phyloP scores from a whole-genome alignment of 2,113 vertebrate species.

The Anguilla rostrata region DNA sequence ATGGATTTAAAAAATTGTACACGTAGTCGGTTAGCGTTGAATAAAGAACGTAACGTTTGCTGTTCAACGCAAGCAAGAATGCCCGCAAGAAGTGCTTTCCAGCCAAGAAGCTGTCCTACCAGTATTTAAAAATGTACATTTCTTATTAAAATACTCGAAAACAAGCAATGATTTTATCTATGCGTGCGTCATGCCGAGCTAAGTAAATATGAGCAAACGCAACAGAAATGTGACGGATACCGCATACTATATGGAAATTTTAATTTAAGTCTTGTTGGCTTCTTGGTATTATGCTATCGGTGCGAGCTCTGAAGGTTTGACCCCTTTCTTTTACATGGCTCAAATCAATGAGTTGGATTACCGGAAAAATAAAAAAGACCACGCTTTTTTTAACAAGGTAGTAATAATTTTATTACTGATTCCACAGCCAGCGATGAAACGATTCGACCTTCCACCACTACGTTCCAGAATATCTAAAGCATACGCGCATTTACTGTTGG shows the following conservation, averaged over 20 bases:
- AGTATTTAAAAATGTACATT: not conserved
- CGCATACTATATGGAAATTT: not conserved
- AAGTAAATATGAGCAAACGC: not conserved
- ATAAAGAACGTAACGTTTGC: not conserved
- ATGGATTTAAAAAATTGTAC: not conserved
- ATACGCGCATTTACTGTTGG: not conserved
- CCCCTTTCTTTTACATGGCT: not conserved
- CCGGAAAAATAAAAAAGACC: not conserved
- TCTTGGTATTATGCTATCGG: not conserved
- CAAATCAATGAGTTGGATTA: not conserved
- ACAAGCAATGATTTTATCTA: not conserved
- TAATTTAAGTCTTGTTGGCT: not conserved
- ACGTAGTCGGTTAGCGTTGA: not conserved
- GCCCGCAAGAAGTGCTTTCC: not conserved
- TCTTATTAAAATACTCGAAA: not conserved
- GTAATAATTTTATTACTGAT: not conserved
- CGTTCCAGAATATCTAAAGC: not conserved
- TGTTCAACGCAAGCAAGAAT: not conserved
- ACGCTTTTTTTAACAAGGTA: not conserved
- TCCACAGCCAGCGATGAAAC: not conserved
- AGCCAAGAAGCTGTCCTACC: not conserved
- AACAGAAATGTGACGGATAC: not conserved
- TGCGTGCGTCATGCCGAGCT: not conserved
- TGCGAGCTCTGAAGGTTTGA: not conserved
- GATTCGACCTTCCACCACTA: not conserved